Percentiles rank a stretch among this genome's conserved stretches.
Evolutionary conservation across 2,888 invertebrate species (phyloP).

Genomic region (Ornithoptera alexandrae): DNA sequence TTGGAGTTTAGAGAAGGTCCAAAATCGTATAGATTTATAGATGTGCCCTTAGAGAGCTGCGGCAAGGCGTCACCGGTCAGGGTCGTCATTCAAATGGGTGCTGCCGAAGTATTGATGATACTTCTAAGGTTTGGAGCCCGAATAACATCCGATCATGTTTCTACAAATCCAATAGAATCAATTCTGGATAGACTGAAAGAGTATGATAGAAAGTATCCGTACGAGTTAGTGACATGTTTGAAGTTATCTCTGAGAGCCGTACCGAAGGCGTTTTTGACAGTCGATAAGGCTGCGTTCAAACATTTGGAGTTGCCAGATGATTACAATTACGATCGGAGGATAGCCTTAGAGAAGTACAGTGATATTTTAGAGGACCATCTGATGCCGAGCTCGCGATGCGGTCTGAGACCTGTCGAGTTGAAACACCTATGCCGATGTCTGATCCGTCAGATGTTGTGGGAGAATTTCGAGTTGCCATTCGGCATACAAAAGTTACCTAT

Average conservation of each 20-base stretch:
- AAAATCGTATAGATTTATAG: constrained; percentile 82
- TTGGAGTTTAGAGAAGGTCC: constrained; percentile 76
- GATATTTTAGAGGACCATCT: constrained; percentile 80
- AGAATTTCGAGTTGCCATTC: constrained; percentile 86
- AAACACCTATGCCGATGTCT: constrained; percentile 87
- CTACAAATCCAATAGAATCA: constrained; percentile 82
- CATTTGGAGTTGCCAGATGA: constrained; percentile 60
- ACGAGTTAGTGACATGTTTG: constrained; percentile 85
- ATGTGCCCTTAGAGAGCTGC: constrained; percentile 90
- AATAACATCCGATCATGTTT: constrained; percentile 78
- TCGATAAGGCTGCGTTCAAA: constrained; percentile 55
- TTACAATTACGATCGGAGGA: constrained; percentile 70
- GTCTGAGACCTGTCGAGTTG: constrained; percentile 83
- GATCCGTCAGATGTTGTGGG: constrained; percentile 83
- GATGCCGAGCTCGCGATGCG: constrained; percentile 81
- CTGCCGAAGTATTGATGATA: constrained; percentile 87
- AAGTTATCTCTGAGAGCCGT: constrained; percentile 84
- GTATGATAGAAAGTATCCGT: constrained; percentile 82
- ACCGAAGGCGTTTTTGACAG: constrained; percentile 77
- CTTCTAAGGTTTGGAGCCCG: constrained; percentile 86
- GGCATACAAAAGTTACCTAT: constrained; percentile 85
- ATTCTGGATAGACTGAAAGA: constrained; percentile 83
- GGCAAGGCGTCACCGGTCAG: constrained; percentile 86
- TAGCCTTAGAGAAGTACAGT: constrained; percentile 65
- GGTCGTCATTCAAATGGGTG: constrained; percentile 86